A percentile compares a stretch with the other conserved stretches of the same genome.
Evolutionary conservation across 2,113 vertebrate species (phyloP).

Genomic region (Perca fluviatilis): DNA sequence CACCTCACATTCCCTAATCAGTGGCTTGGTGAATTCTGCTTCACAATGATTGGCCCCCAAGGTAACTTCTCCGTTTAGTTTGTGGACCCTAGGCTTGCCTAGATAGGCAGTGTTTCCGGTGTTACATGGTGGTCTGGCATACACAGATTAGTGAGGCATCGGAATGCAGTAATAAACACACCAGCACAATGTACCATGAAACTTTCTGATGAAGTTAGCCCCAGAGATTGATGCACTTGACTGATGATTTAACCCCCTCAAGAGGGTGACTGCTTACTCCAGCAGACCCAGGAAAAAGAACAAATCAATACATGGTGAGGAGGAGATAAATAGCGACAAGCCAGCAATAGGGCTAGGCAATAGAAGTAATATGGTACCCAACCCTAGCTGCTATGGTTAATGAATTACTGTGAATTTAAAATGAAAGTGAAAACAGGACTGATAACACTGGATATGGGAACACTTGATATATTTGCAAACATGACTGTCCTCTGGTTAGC

Average conservation of each 20-base stretch:
- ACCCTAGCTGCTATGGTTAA: neutral
- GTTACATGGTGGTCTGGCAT: too few relatives aligned
- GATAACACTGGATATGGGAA: neutral
- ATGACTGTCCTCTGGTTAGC: too few relatives aligned
- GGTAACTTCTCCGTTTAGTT: neutral
- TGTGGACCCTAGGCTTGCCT: too few relatives aligned
- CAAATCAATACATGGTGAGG: conserved; percentile 11
- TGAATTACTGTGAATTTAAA: neutral
- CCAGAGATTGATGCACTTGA: conserved; percentile 5
- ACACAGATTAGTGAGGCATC: neutral
- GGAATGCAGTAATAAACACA: conserved; percentile 10
- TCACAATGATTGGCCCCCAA: neutral
- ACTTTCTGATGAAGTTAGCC: conserved; percentile 1
- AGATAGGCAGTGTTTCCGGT: too few relatives aligned
- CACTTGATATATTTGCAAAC: too few relatives aligned
- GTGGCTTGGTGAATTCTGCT: neutral
- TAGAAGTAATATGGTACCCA: neutral
- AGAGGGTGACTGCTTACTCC: conserved; percentile 25
- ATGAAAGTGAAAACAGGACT: neutral
- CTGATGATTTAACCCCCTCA: neutral
- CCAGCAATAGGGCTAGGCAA: neutral
- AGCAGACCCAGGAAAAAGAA: conserved; percentile 3
- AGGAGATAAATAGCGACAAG: neutral
- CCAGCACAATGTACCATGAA: conserved; percentile 16
- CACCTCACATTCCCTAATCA: neutral